Evolutionary conservation across 2,888 invertebrate genomes (phyloP), one percentile per base, ranked within the genome.

Genomic region (Apantesis nais): DNA sequence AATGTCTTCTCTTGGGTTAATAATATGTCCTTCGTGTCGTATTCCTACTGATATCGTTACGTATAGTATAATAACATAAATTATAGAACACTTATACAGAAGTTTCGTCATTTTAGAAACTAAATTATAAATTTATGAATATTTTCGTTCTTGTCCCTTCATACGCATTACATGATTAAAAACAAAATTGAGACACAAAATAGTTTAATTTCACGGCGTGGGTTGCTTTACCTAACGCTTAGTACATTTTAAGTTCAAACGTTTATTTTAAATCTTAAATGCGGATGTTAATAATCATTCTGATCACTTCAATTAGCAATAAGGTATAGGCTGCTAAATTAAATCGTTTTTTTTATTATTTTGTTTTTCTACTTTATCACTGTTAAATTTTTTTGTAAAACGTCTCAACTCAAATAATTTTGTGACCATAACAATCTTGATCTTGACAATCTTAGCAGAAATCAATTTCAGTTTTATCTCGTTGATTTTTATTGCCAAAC

Each of bases 401-500:
- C 8, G 39, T 39, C 11, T 39, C 37, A 37, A 37, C 5, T 7
- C 4, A 39, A 48, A 19, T 14, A 2, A 48, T 48, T 48, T 22
- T 22, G 44, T 7, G 48, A 48, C 19, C 1, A 48, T 8, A 22
- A 22, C 22, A 22, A 22, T 48, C 22, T 48, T 48, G 22, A 22
- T 22, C 22, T 22, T 48, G 22, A 48, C 22, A 22, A 48, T 1
- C 48, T 48, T 48, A 48, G 48, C 76, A 77, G 73, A 82, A 70
- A 75, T 86, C 78, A 4, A 83, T 74, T 58, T 86, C 84, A 22
- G 84, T 89, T 76, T 89, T 89, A 34, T 79, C 75, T 70, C 22
- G 85, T 60, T 88, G 83, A 82, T 90, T 91, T 76, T 78, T 88
- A 68, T 85, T 85, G 22, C 91, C 90, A 64, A 90, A 83, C 80